Evolutionary conservation across 2,113 vertebrate genomes (phyloP).

Genomic region (Arothron firmamentum): DNA sequence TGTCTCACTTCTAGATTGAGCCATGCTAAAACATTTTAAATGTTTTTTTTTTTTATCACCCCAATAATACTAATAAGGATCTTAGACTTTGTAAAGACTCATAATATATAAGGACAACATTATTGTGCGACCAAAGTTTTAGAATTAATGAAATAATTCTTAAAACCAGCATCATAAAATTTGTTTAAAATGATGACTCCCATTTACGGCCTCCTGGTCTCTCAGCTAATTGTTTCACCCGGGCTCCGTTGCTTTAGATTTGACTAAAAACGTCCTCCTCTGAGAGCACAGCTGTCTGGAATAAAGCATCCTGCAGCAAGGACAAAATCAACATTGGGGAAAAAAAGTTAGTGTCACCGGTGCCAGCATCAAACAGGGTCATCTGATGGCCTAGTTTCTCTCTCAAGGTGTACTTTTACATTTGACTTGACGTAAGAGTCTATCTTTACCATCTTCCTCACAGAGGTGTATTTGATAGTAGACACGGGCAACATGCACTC

Average conservation of each 20-base stretch:
- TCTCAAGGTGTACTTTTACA: conserved; percentile 32
- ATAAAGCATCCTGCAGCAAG: conserved; percentile 67
- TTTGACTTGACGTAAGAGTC: conserved; percentile 24
- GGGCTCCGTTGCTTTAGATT: conserved; percentile 45
- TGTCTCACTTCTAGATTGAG: too few relatives aligned
- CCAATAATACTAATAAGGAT: too few relatives aligned
- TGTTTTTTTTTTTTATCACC: too few relatives aligned
- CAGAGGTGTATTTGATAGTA: too few relatives aligned
- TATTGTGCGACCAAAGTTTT: too few relatives aligned
- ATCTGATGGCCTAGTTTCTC: conserved; percentile 60
- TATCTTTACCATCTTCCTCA: conserved; percentile 1
- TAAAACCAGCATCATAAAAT: conserved; percentile 8
- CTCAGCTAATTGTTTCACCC: conserved; percentile 50
- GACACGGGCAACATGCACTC: background rate
- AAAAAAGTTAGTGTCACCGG: conserved; percentile 34
- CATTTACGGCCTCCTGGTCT: conserved; percentile 32
- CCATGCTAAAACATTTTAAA: too few relatives aligned
- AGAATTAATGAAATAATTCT: too few relatives aligned
- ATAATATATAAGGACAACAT: too few relatives aligned
- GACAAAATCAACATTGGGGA: conserved; percentile 63
- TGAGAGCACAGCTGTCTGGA: conserved; percentile 51
- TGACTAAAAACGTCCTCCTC: conserved; percentile 60
- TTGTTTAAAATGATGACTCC: conserved; percentile 20
- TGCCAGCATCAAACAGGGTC: conserved; percentile 52
- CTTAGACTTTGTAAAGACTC: too few relatives aligned